A percentile compares a stretch with the other conserved stretches of the same genome.
These are phyloP conservation scores for Himalopsyche anomala DNA, from an alignment of 2,888 invertebrate species.

Conservation along the genomic window DNA sequence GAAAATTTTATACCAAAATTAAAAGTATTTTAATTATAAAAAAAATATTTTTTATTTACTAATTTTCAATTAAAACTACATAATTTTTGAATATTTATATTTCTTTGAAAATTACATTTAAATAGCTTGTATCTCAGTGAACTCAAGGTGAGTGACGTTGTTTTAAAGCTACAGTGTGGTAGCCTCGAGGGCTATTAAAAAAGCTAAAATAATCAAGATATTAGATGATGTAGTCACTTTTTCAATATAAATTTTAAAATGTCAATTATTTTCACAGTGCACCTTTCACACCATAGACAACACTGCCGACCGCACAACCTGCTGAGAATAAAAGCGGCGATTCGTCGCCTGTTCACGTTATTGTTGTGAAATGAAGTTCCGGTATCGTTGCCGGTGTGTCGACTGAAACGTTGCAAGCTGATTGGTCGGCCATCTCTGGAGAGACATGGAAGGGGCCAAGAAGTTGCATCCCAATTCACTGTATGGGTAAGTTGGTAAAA, in stretches of 20 bases:
- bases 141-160: no score
- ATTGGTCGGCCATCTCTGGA: constrained; percentile 38
- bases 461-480: constrained; percentile 65
- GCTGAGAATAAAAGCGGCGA: constrained; percentile 35
- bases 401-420: constrained; percentile 36
- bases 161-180: no score
- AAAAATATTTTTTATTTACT: no score
- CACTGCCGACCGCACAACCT: background rate
- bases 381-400: constrained; percentile 6
- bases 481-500: constrained; percentile 59
- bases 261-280: constrained; percentile 8
- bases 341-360: constrained; percentile 15
- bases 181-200: no score
- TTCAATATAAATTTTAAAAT: background rate
- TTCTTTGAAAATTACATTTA: no score
- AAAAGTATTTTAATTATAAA: no score
- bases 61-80: no score
- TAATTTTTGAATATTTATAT: no score
- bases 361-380: constrained; percentile 42
- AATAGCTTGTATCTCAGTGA: no score
- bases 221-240: background rate
- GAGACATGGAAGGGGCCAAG: constrained; percentile 63
- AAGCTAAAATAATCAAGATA: background rate
- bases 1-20: no score
- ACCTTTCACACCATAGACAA: constrained; percentile 15